Conservation (phyloP, 2,888 invertebrate genomes). For the Andrena chrysosceles region DNA sequence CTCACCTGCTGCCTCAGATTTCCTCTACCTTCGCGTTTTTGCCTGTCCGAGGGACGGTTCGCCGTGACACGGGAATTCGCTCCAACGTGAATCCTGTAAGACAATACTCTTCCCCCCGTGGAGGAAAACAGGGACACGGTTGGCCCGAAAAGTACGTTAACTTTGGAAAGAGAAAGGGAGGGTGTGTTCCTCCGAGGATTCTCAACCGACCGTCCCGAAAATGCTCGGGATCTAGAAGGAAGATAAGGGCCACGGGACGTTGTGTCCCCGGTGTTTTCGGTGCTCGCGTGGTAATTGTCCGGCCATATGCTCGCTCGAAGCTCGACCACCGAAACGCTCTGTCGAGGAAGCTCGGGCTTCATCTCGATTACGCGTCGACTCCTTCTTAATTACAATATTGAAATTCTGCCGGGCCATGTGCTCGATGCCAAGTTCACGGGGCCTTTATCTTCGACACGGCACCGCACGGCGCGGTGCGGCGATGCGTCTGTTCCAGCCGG, state of each 20-base stretch:
- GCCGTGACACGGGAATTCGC: slow-evolving; percentile 37
- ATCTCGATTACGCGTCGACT: slow-evolving; percentile 67
- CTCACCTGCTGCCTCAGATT: not conserved
- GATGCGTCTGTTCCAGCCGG: slow-evolving; percentile 34
- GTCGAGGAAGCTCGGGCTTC: slow-evolving; percentile 67
- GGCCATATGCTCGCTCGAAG: slow-evolving; percentile 78
- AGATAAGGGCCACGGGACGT: slow-evolving; percentile 60
- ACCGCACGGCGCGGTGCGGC: not conserved
- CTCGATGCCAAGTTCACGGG: slow-evolving; percentile 28
- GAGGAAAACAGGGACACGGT: not conserved
- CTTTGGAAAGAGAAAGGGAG: slow-evolving; percentile 3
- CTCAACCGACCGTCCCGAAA: slow-evolving; percentile 52
- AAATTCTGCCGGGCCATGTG: slow-evolving; percentile 81
- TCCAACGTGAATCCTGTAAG: slow-evolving; percentile 22
- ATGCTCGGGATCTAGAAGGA: slow-evolving; percentile 58
- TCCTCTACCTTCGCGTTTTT: not conserved
- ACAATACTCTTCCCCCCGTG: slow-evolving; percentile 4
- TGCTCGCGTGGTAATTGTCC: slow-evolving; percentile 76
- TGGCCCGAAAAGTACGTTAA: slow-evolving; percentile 53
- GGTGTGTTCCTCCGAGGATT: slow-evolving; percentile 29
- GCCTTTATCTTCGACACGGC: slow-evolving; percentile 5
- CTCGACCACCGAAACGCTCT: slow-evolving; percentile 73
- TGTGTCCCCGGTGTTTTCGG: slow-evolving; percentile 66
- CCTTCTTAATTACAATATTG: slow-evolving; percentile 83
- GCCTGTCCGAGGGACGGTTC: not conserved